Base-by-base conservation (phyloP, 1,140 invertebrate genomes). In the Saxidomus purpurata region DNA sequence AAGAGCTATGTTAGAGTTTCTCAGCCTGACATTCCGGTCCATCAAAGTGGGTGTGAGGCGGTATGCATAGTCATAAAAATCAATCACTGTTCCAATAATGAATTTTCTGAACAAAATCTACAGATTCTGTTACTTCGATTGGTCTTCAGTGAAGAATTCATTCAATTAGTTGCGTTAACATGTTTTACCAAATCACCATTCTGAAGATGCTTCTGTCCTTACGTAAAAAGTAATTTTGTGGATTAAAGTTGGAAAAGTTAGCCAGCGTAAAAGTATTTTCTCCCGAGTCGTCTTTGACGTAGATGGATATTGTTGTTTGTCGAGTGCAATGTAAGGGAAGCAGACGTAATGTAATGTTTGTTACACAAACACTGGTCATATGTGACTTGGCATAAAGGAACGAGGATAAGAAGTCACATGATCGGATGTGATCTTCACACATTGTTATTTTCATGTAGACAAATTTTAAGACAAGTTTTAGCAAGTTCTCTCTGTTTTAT, bases 61-160 rank as follows among this genome's bases (percentile, higher is more conserved):
- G 67, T 17, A 34, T 79, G 47, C 47, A 55, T 28, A 79, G 47
- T 49, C 76, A 79, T 79, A 79, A 79, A 79, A 79, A 79, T 79
- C 76, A 79, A 79, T 79, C 76, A 79, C 76, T 25, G 28, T 34
- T 52, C 49, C 9, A 28, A 55, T 36, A 22, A 79, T 52, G 43
- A 79, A 79, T 52, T 79, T 79, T 79, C 47, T 25, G 28, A 79
- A 79, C 76, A 79, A 79, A 52, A 79, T 79, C 47, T 79, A 79
- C 76, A 8, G 4, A 31, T 55, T 52, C 31, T 34, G n/a, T 59
- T 55, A 34, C 28, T 49, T 77, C 22, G 74, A 52, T 79, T 79
- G 76, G 76, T 25, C 49, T 28, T n/a, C 6, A 28, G n/a, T 31
- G 49, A 36, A 79, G 49, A 79, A 52, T 79, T 79, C 47, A 49